Conservation (phyloP, 2,113 vertebrate species). For the Hemiprocne comata region DNA sequence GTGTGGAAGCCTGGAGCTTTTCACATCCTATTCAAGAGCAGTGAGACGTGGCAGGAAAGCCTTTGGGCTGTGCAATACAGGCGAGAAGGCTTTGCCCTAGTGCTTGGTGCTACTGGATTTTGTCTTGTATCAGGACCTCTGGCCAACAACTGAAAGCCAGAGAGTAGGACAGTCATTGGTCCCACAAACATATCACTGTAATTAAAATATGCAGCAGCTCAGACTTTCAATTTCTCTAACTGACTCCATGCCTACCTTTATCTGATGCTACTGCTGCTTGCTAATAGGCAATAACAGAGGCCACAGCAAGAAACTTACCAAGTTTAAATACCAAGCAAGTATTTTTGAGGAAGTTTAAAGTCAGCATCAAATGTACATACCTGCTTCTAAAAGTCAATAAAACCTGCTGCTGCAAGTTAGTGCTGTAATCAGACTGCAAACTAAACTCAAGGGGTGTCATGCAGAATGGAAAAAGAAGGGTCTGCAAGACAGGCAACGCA, state of each 20-base stretch:
- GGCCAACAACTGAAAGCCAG: neutral
- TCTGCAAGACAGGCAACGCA: neutral
- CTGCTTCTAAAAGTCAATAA: constrained; percentile 6
- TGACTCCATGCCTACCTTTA: neutral
- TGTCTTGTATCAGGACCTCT: neutral
- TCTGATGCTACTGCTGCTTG: neutral
- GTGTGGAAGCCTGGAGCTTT: neutral
- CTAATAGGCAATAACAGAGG: neutral
- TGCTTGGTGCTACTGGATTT: neutral
- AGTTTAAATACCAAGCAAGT: neutral
- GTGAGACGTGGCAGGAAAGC: neutral
- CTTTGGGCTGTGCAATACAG: neutral
- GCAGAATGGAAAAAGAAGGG: neutral
- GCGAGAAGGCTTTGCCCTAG: neutral
- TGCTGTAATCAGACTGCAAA: neutral
- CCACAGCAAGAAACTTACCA: neutral
- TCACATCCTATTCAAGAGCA: neutral
- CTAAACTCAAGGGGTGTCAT: neutral
- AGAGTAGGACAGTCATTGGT: neutral
- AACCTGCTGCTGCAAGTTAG: neutral
- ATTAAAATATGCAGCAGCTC: neutral
- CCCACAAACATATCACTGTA: neutral
- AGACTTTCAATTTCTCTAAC: neutral
- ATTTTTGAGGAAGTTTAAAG: constrained; percentile 2
- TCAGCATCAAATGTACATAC: neutral